Base-by-base conservation (phyloP, 1,140 invertebrate species). In the Antheraea pernyi region DNA sequence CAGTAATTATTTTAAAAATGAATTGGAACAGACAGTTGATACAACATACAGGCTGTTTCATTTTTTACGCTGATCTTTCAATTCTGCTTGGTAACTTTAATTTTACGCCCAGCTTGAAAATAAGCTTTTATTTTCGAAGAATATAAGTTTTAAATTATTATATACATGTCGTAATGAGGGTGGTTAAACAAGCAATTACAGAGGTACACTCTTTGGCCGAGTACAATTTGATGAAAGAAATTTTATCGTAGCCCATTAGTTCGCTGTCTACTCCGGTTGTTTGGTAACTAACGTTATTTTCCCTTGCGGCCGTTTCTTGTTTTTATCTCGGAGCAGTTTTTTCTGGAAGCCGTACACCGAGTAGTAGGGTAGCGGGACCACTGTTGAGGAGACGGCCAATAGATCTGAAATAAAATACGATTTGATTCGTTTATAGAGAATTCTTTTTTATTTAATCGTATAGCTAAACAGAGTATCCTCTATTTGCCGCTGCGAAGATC, bases 201-300 rank as follows among this genome's bases (percentile, higher is more conserved):
- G 39, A 42, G 39, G 39, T 9, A 42, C 7, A 42, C 39, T 42
- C 39, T 53, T 53, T 53, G 46, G 16, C 11, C 46, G 11, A 6
- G 16, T 53, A 13, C 10, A 53, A 10, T 7, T 53, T n/a, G 16
- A 53, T n/a, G 5, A 53, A 6, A 16, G 46, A 16, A 16, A 16
- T 53, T 53, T 53, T 13, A 53, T 53, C 46, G 11, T 16, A 53
- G 7, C 39, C 39, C 39, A 42, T 53, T 53, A 53, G 46, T 13
- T 53, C 16, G 9, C 11, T 13, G 11, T 85, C 84, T 86, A 81
- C 83, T 86, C 81, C 67, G 82, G 81, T 59, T 81, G 75, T 80
- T 86, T 90, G 61, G 89, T 91, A 76, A 91, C 82, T 81, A 91
- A 84, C 68, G 81, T 83, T 67, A 91, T 86, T 80, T 88, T 90